Conservation (phyloP, 2,797 vertebrate genomes). For the Mormyrus hasselquistii region DNA sequence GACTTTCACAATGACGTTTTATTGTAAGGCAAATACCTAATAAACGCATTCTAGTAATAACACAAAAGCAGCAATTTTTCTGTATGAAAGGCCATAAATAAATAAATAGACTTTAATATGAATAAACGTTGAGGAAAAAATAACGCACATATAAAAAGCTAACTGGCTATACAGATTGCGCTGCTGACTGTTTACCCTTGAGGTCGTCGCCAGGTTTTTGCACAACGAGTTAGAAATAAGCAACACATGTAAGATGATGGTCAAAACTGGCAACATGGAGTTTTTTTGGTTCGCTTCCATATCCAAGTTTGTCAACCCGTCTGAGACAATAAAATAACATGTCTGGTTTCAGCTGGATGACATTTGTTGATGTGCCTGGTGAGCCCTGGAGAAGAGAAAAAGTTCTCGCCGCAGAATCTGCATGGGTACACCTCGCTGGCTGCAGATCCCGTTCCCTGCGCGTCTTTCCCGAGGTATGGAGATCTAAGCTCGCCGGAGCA, state of each 20-base stretch:
- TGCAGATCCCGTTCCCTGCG: background rate
- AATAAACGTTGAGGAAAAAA: background rate
- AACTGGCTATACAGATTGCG: conserved; percentile 1
- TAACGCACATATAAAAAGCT: conserved; percentile 6
- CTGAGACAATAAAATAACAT: conserved; percentile 36
- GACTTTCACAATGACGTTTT: background rate
- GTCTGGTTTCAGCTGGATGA: conserved; percentile 40
- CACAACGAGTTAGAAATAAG: background rate
- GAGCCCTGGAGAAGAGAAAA: conserved; percentile 41
- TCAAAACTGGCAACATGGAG: background rate
- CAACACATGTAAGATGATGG: background rate
- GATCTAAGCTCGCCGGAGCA: background rate
- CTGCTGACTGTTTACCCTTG: background rate
- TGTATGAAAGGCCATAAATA: conserved; percentile 17
- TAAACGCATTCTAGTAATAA: conserved; percentile 11
- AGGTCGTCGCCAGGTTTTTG: background rate
- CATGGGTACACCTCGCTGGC: conserved; percentile 31
- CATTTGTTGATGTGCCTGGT: conserved; percentile 44
- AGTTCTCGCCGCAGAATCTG: conserved; percentile 39
- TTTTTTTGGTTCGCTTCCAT: background rate
- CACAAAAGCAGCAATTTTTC: conserved; percentile 18
- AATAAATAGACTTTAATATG: conserved; percentile 27
- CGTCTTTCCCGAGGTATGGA: conserved; percentile 20
- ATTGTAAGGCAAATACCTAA: background rate
- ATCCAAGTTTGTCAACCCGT: conserved; percentile 13